A percentile compares a stretch with the other conserved stretches of the same genome.
phyloP scores from a whole-genome alignment of 2,113 vertebrate genomes.

The Halichoerus grypus region DNA sequence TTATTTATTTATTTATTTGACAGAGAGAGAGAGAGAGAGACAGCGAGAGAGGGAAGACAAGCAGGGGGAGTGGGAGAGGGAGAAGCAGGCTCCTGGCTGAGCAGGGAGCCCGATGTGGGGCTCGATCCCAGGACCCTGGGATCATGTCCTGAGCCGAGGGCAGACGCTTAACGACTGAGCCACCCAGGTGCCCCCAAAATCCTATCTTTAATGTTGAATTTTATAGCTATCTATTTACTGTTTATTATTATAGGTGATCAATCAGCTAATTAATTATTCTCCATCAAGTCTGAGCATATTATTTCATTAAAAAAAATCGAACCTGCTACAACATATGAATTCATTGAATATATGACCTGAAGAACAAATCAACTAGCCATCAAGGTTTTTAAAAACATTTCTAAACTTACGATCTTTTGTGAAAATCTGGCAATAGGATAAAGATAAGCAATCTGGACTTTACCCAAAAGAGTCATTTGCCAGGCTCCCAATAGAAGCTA shows the following conservation, averaged over 20 bases:
- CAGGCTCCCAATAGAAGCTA: not conserved
- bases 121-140: too few relatives aligned
- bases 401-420: constrained; percentile 23
- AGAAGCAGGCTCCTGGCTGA: too few relatives aligned
- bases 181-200: constrained; percentile 1
- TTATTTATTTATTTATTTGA: too few relatives aligned
- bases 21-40: too few relatives aligned
- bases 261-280: constrained; percentile 22
- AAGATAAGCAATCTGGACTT: constrained; percentile 50
- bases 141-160: too few relatives aligned
- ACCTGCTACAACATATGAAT: not conserved
- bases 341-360: constrained; percentile 17
- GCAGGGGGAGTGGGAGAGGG: too few relatives aligned
- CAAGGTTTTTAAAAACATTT: not conserved
- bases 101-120: too few relatives aligned
- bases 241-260: constrained; percentile 19
- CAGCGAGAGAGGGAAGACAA: too few relatives aligned
- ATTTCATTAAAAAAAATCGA: constrained; percentile 52
- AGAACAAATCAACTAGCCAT: not conserved
- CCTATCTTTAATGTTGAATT: constrained; percentile 45
- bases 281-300: constrained; percentile 9
- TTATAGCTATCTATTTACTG: not conserved
- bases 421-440: constrained; percentile 46
- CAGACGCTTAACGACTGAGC: too few relatives aligned
- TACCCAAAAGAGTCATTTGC: not conserved